A percentile compares a stretch with the other conserved stretches of the same genome.
phyloP scores from a whole-genome alignment of 2,113 vertebrate species.

The Oplegnathus fasciatus region DNA sequence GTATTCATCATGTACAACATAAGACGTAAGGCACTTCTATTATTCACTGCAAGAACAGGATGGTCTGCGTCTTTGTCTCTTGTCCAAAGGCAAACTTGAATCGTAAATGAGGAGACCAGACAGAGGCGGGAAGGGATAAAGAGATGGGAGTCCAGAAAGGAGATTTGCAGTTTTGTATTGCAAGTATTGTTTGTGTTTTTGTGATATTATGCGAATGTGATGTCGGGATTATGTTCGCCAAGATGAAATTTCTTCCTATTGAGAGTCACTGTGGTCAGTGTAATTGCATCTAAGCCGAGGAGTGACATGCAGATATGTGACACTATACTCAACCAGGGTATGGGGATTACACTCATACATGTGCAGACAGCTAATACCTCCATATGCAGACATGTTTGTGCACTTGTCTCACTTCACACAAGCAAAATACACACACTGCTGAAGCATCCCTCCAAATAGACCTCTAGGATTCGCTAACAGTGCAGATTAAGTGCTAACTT shows the following conservation, averaged over 20 bases:
- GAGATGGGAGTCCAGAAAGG: constrained; percentile 5
- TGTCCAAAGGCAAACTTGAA: constrained; percentile 47
- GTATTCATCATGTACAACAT: not conserved
- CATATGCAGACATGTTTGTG: not conserved
- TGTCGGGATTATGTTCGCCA: constrained; percentile 47
- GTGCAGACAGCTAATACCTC: constrained; percentile 35
- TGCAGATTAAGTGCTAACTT: constrained; percentile 54
- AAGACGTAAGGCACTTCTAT: constrained; percentile 23
- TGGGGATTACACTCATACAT: constrained; percentile 45
- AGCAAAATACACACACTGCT: not conserved
- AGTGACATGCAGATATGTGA: constrained; percentile 42
- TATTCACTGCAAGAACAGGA: constrained; percentile 39
- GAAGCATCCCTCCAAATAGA: constrained; percentile 37
- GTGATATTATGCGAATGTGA: constrained; percentile 30
- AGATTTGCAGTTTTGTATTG: constrained; percentile 26
- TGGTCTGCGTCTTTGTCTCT: constrained; percentile 31
- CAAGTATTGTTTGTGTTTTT: constrained; percentile 39
- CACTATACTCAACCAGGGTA: constrained; percentile 17
- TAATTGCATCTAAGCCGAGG: constrained; percentile 44
- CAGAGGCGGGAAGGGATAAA: constrained; percentile 12
- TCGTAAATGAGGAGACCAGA: constrained; percentile 26
- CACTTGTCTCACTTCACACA: not conserved
- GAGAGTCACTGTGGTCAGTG: constrained; percentile 6
- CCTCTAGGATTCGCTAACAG: constrained; percentile 48
- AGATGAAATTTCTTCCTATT: constrained; percentile 34